Percentiles rank a stretch among this genome's conserved stretches.
These are phyloP conservation scores for Lithobates sylvaticus DNA, from an alignment of 2,797 vertebrate genomes.

Conservation along the genomic window DNA sequence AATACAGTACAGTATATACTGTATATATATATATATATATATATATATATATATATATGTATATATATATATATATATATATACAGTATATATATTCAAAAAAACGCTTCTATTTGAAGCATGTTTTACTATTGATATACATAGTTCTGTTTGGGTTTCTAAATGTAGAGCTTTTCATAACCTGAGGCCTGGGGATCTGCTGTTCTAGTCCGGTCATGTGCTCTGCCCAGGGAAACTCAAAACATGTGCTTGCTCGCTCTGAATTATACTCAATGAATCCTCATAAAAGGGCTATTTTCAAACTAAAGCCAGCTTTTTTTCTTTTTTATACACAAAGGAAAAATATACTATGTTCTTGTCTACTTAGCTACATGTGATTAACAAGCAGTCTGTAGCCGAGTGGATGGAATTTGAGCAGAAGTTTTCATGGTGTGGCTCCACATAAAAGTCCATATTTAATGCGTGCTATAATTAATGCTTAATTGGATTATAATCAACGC, in stretches of 20 bases:
- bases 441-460: not conserved
- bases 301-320: slow-evolving; percentile 26
- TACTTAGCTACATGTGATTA: slow-evolving; percentile 41
- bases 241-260: slow-evolving; percentile 49
- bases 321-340: slow-evolving; percentile 17
- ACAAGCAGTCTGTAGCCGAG: not conserved
- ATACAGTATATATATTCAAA: too few species aligned
- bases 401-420: slow-evolving; percentile 8
- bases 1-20: too few species aligned
- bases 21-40: too few species aligned
- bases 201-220: slow-evolving; percentile 52
- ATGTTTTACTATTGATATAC: too few species aligned
- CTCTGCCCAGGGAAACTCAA: slow-evolving; percentile 21
- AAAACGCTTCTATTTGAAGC: too few species aligned
- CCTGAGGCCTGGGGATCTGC: slow-evolving; percentile 29
- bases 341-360: slow-evolving; percentile 49
- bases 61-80: too few species aligned
- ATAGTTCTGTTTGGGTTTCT: slow-evolving; percentile 11
- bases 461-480: not conserved
- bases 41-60: too few species aligned
- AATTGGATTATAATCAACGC: not conserved
- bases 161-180: slow-evolving; percentile 11
- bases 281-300: slow-evolving; percentile 47
- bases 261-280: slow-evolving; percentile 13
- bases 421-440: not conserved